Evolutionary conservation across 2,888 invertebrate genomes (phyloP), one percentile per base, ranked within the genome.

Genomic region (Eristalis pertinax): DNA sequence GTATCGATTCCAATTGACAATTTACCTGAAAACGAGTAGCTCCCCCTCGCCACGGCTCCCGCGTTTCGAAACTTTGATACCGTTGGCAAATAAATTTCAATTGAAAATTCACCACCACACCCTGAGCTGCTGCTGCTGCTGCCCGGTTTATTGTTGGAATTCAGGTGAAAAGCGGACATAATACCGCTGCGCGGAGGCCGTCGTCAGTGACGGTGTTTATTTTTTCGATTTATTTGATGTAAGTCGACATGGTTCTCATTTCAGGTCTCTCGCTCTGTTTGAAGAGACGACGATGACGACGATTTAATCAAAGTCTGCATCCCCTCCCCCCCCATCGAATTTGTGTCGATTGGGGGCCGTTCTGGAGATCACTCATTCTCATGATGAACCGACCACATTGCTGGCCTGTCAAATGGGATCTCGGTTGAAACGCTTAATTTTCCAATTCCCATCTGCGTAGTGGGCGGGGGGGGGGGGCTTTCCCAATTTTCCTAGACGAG

Each of bases 21-120:
- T 80, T 75, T 80, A 64, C 80, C 67, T 67, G 69, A 35, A 4
- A 64, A 62, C 24, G n/a, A 32, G 41, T 24, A 41, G 56, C 22
- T 29, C 4, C 15, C 38, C 24, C 50, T 15, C n/a, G 5, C n/a
- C 58, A 64, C 35, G 24, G 24, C 41, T 4, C 50, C 50, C 43
- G 15, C 43, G 8, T 8, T n/a, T 50, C 50, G 8, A 50, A 50
- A 50, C 38, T 41, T 64, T 77, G 74, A 70, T 78, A 72, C 32
- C 69, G 69, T 67, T 43, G 75, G 58, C 63, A 78, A 83, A 79
- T 79, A 83, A 70, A 83, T 74, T 86, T 22, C 65, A 75, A 82
- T 83, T 82, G 65, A 86, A 81, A 77, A 82, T 76, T 56, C 72
- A 68, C 72, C 63, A 19, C 43, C 38, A 50, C 19, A 19, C 19